Evolutionary conservation across 2,113 vertebrate genomes (phyloP).

Genomic region (Rafetus swinhoei): DNA sequence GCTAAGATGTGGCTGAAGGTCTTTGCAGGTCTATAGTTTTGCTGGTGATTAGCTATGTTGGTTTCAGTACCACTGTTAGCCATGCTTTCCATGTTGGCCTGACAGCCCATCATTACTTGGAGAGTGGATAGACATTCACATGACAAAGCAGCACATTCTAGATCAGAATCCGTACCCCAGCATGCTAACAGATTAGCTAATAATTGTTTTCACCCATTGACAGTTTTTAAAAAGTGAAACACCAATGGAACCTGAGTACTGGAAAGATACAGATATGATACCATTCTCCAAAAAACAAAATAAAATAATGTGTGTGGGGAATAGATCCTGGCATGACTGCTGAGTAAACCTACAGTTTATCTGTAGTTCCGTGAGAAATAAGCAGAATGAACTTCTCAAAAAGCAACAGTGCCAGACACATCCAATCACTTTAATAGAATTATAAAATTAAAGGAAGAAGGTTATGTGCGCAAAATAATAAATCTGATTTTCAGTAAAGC

Average conservation of each 20-base stretch:
- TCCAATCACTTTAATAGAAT: neutral
- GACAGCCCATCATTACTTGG: neutral
- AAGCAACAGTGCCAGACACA: neutral
- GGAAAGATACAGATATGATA: neutral
- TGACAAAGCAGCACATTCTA: neutral
- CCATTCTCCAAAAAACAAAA: neutral
- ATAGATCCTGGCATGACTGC: neutral
- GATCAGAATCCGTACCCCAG: neutral
- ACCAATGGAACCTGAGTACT: neutral
- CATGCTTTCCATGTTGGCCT: neutral
- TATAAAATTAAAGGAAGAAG: neutral
- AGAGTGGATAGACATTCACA: neutral
- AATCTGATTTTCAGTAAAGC: neutral
- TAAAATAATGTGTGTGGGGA: neutral
- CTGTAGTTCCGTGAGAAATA: neutral
- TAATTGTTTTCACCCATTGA: neutral
- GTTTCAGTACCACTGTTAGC: neutral
- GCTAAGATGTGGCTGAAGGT: accelerated
- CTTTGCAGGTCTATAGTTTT: accelerated
- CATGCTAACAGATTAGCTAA: neutral
- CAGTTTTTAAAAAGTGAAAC: neutral
- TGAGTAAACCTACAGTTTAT: conserved; percentile 10
- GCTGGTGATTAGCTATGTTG: neutral
- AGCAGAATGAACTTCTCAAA: conserved; percentile 15
- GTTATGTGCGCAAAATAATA: conserved; percentile 14